Evolutionary conservation across 1,140 invertebrate genomes (phyloP), one percentile per base, ranked within the genome.

Genomic region (Phymorhynchus buccinoides): DNA sequence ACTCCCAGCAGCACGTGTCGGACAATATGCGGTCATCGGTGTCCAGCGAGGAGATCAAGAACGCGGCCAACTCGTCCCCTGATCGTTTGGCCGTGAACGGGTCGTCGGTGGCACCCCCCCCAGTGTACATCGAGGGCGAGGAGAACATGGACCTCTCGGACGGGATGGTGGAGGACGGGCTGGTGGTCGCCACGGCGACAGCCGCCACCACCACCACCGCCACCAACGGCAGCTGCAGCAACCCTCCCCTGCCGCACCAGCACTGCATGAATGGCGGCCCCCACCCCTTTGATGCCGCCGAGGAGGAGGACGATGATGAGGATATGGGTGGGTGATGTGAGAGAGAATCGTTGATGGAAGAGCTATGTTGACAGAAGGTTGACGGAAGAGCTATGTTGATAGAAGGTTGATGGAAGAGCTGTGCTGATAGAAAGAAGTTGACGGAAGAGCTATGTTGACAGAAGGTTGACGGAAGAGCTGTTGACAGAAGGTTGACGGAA

Each of bases 141-240:
- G 95, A 95, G 89, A 79, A 79, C 77, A 93, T 95, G 80, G 95
- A 95, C 89, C 95, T 95, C 94, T 94, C 94, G 80, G 93, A 93
- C 39, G 91, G 91, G 52, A 92, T 94, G 44, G 86, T 87, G 27
- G 87, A 89, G 16, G 35, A 86, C 39, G 68, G 79, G 39, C 81
- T 71, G 62, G 66, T 83, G n/a, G n/a, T n/a, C n/a, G n/a, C n/a
- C n/a, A n/a, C n/a, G n/a, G n/a, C n/a, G n/a, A n/a, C n/a, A n/a
- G n/a, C n/a, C n/a, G n/a, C n/a, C n/a, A n/a, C n/a, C n/a, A n/a
- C n/a, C n/a, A n/a, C n/a, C n/a, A n/a, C n/a, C n/a, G n/a, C n/a
- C n/a, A 41, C 81, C 37, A 83, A 83, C 39, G 81, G 81, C 62
- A 71, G n/a, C 66, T 83, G 48, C 66, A 71, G n/a, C 66, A 37